Base-by-base conservation (phyloP, 2,113 vertebrate species). In the Bolborhynchus lineola region DNA sequence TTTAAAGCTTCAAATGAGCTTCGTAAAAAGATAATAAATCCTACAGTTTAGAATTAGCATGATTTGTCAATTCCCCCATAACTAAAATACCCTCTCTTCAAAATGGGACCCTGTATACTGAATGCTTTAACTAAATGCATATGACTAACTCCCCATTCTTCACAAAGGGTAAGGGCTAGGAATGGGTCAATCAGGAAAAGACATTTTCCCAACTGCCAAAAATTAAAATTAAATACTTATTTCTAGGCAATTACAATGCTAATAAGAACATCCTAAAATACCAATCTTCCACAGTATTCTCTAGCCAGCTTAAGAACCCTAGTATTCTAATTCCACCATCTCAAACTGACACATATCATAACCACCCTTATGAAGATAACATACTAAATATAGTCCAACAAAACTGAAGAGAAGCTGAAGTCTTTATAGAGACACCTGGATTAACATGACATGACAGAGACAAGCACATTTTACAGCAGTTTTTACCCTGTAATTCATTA, bases 331-430 rank as follows among this genome's bases (percentile, higher is more conserved):
- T 72, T 90, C 69, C 75, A 35, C 47, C 41, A 57, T 70, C 35
- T 96, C 44, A 74, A 84, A 86, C 24, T 93, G 82, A 88, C 82
- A 92, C 1, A 6, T 69, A 91, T 69, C 76, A 81, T 57, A 93
- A 76, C 39, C 41, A 91, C 16, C 9, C 86, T 90, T 79, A 90
- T 3, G 8, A 92, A 90, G 55, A 90, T 33, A 90, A 71, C 18
- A 52, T 55, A 78, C 55, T 78, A 95, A 93, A 95, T 53, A 94
- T 62, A 96, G 60, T 60, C 33, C 42, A 78, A 92, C 9, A 93
- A 70, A 93, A 91, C 44, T 72, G n/a, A 90, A 72, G 47, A 86
- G 28, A 85, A 91, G 80, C 50, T 72, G 5, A 91, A 95, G 63
- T 25, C 67, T 89, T 94, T 85, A 62, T 35, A 86, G 82, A 95